These are phyloP conservation scores for Acrocera orbiculus DNA, from an alignment of 2,888 invertebrate genomes.

Conservation along the genomic window DNA sequence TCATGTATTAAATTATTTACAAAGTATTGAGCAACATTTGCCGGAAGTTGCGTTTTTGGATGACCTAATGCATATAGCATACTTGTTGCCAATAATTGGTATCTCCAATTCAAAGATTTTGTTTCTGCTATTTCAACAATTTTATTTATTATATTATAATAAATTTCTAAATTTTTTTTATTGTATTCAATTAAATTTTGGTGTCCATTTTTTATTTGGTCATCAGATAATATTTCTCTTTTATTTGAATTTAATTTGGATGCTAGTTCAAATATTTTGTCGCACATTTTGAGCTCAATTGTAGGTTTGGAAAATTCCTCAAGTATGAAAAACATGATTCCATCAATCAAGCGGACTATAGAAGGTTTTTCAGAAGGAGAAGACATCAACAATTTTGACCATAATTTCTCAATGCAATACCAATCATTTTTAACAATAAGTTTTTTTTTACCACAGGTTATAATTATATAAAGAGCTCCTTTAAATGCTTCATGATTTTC, in stretches of 20 bases:
- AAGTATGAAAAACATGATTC: slow-evolving; percentile 36
- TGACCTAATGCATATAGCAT: slow-evolving; percentile 56
- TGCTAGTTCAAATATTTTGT: slow-evolving; percentile 35
- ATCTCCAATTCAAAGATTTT: slow-evolving; percentile 58
- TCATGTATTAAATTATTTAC: slow-evolving; percentile 53
- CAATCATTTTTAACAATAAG: slow-evolving; percentile 44
- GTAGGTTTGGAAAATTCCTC: slow-evolving; percentile 45
- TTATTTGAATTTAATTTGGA: slow-evolving; percentile 22
- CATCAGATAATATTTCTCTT: slow-evolving; percentile 18
- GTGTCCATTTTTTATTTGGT: slow-evolving; percentile 28
- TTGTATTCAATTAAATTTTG: slow-evolving; percentile 26
- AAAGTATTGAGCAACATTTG: slow-evolving; percentile 44
- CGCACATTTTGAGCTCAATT: slow-evolving; percentile 38
- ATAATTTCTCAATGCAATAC: slow-evolving; percentile 48
- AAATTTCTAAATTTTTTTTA: slow-evolving; percentile 33
- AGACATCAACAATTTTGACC: slow-evolving; percentile 62
- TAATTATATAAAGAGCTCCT: slow-evolving; percentile 53
- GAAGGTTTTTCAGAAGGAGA: slow-evolving; percentile 74
- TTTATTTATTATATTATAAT: slow-evolving; percentile 37
- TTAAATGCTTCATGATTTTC: slow-evolving; percentile 52
- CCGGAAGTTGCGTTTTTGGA: slow-evolving; percentile 46
- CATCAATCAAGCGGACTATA: slow-evolving; percentile 45
- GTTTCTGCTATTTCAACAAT: slow-evolving; percentile 10
- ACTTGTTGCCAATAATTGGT: slow-evolving; percentile 53
- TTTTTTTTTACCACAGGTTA: slow-evolving; percentile 21